Base-by-base conservation (phyloP, 92 coral and sea anemone genomes). In the Diadumene lineata region DNA sequence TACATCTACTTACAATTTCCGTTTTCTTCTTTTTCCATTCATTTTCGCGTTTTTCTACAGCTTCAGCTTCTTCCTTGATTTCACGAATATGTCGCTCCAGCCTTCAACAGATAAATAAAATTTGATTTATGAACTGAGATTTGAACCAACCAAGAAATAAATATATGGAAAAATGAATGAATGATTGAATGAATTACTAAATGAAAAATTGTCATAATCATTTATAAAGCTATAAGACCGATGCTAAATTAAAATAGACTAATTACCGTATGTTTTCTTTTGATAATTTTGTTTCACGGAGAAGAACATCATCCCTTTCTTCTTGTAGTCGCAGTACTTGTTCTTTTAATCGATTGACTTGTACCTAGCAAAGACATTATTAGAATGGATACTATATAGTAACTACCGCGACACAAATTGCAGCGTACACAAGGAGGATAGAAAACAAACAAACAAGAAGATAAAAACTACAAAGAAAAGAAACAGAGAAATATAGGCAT, bases 61-160 rank as follows among this genome's bases (percentile, higher is more conserved):
- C 73, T 2, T 84, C 48, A 66, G 90, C 77, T 63, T 94, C 98
- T 75, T 94, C 98, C 60, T 73, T 83, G 44, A 86, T 15, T 48
- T 94, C 97, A 32, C 93, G 92, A 69, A 92, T 75, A 60, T 84
- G 92, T 53, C 97, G 93, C 16, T 94, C 98, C 50, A 81, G 17
- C 67, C 98, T 94, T 68, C 33, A 53, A 69, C 19, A 69, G 44
- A 50, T 21, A 50, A n/a, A n/a, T n/a, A n/a, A n/a, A n/a, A n/a
- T n/a, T n/a, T n/a, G n/a, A n/a, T n/a, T n/a, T n/a, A n/a, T n/a
- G n/a, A n/a, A n/a, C n/a, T n/a, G n/a, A n/a, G n/a, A n/a, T n/a
- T n/a, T n/a, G n/a, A n/a, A n/a, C n/a, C n/a, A n/a, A n/a, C n/a
- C n/a, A n/a, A n/a, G n/a, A n/a, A n/a, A n/a, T n/a, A n/a, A n/a